Percentiles rank a stretch among this genome's conserved stretches.
Evolutionary conservation across 1,140 invertebrate species (phyloP).

Genomic region (Pollicipes pollicipes): DNA sequence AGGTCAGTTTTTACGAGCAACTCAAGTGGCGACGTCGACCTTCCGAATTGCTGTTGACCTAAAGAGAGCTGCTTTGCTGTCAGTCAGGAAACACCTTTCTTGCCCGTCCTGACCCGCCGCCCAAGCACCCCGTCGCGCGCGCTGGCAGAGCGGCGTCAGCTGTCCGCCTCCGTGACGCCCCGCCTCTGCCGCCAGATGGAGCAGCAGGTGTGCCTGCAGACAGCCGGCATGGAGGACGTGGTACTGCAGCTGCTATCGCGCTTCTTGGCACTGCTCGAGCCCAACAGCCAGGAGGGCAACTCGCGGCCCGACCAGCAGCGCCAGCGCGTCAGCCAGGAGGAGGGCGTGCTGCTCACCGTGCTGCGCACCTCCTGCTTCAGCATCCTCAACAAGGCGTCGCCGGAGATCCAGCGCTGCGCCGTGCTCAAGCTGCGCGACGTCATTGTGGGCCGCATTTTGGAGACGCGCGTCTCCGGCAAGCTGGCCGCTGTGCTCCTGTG

Average conservation of each 20-base stretch:
- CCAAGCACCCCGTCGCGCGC: too few species aligned
- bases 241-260: slow-evolving; percentile 67
- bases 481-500: not conserved
- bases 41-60: too few species aligned
- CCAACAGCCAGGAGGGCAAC: slow-evolving; percentile 23
- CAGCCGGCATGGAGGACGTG: slow-evolving; percentile 73
- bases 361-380: not conserved
- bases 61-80: too few species aligned
- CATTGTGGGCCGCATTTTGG: not conserved
- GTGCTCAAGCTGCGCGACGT: not conserved
- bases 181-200: slow-evolving; percentile 43
- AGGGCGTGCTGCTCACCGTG: not conserved
- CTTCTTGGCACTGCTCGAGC: slow-evolving; percentile 53
- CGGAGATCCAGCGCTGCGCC: not conserved
- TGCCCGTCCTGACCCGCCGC: too few species aligned
- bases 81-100: too few species aligned
- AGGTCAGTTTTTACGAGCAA: too few species aligned
- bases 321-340: not conserved
- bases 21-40: too few species aligned
- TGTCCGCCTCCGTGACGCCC: slow-evolving; percentile 6
- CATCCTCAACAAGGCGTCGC: not conserved
- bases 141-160: too few species aligned
- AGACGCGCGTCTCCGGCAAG: not conserved
- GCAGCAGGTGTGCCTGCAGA: slow-evolving; percentile 51
- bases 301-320: slow-evolving; percentile 19